Evolutionary conservation across 1,140 invertebrate species (phyloP), one percentile per base, ranked within the genome.

Genomic region (Colletes gigas): DNA sequence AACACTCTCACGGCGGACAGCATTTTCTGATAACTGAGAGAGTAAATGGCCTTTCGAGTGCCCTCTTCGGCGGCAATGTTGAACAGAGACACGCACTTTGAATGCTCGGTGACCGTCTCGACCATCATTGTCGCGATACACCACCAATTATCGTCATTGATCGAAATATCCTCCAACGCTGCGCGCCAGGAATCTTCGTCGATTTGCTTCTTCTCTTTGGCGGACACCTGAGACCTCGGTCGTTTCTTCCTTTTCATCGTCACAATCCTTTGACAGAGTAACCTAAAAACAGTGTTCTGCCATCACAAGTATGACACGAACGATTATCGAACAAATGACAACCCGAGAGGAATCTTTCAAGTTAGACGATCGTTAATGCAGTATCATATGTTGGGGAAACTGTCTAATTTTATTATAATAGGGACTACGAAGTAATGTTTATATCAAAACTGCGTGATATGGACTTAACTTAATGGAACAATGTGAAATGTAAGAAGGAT

Each of bases 71-170:
- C 88, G 2, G 82, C 86, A n/a, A 71, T 77, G 41, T 89, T 88
- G 12, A 93, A 89, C 6, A 88, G 68, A n/a, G 77, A 73, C 19
- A 89, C 65, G 60, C 83, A 89, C 3, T 67, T 67, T 3, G 77
- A 47, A 50, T 90, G 87, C 39, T 82, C 79, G n/a, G 77, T 52
- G 14, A 59, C 75, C 12, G 86, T 87, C 69, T 91, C 90, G 0
- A 91, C 84, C 55, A 92, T 78, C 80, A 92, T 88, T 2, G 74
- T 83, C 8, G 89, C 87, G 8, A 89, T 88, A 76, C 90, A 92
- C 74, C 84, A 87, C 91, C 91, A 93, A 8, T 86, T 57, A 59
- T 92, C 88, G 55, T 92, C 91, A 69, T 92, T 92, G 15, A 92
- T 84, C 14, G 44, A 78, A 21, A 87, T 50, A 0, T 76, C 67